Base-by-base conservation (phyloP, 2,797 vertebrate genomes). In the Lerista edwardsae region DNA sequence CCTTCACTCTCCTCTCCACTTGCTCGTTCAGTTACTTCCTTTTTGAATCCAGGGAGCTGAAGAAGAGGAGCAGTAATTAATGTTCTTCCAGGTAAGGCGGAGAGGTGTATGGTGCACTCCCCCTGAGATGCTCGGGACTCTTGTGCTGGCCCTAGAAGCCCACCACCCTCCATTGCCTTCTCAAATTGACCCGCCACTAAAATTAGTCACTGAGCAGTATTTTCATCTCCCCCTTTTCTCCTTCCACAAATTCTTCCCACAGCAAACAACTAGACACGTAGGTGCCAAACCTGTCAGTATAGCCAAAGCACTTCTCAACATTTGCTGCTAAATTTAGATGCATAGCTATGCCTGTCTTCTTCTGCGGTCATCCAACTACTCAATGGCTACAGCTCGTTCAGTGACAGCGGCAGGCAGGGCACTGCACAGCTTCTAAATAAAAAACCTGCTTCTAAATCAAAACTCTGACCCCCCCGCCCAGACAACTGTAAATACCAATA, bases 361-460 rank as follows among this genome's bases (percentile, higher is more conserved):
- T 34, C 64, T 47, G n/a, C 36, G 34, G 61, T 69, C 29, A 39
- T 61, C 29, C n/a, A 21, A 29, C 27, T 57, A 10, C 62, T 75
- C 44, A 51, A 36, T 67, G 82, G 25, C 25, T 68, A 67, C 62
- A 29, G 17, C 36, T n/a, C 41, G 9, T 25, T 36, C 31, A 68
- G 74, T 31, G 39, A 59, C 39, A 27, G 14, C 29, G n/a, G n/a
- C 44, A 55, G 69, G 59, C 29, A 44, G 34, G 5, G 64, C 31
- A 27, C 41, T 62, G 14, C 57, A 19, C 2, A 51, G 47, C 47
- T 51, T 51, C 47, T 51, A 51, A 51, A 51, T 51, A 27, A 62
- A 79, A 72, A 23, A 23, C 3, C 39, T 27, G 67, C 34, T 83
- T 68, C 72, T 83, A 75, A 83, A 83, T 76, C 68, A 84, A 77